phyloP scores from a whole-genome alignment of 2,888 invertebrate genomes.

The Acrobasis suavella region DNA sequence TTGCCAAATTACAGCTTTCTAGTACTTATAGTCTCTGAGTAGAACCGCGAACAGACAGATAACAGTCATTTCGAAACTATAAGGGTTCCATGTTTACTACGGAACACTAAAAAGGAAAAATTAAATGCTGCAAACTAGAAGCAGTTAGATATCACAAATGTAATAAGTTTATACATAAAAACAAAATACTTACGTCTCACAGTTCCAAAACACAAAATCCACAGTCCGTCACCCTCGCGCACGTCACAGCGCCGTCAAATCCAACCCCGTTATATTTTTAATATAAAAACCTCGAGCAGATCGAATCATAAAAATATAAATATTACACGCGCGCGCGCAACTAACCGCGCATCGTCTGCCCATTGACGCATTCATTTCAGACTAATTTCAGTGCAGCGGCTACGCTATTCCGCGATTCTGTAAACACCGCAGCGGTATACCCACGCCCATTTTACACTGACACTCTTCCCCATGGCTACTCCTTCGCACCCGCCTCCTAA shows the following conservation, averaged over 20 bases:
- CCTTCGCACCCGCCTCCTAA: slow-evolving; percentile 40
- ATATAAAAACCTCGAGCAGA: slow-evolving; percentile 68
- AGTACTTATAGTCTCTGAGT: no score
- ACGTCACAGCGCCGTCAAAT: slow-evolving; percentile 57
- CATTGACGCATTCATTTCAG: slow-evolving; percentile 80
- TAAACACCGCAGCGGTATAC: slow-evolving; percentile 72
- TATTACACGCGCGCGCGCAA: slow-evolving; percentile 68
- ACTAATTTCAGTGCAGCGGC: slow-evolving; percentile 79
- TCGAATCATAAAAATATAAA: slow-evolving; percentile 77
- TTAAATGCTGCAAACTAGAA: neutral
- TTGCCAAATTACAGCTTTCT: no score
- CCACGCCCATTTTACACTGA: slow-evolving; percentile 55
- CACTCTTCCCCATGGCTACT: slow-evolving; percentile 42
- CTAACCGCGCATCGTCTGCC: slow-evolving; percentile 60
- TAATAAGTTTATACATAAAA: no score
- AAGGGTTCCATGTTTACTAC: no score
- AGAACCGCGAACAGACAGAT: no score
- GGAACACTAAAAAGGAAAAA: neutral
- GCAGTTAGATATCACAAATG: neutral
- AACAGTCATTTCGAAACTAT: no score
- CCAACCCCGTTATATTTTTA: slow-evolving; percentile 66
- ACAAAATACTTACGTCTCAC: slow-evolving; percentile 28
- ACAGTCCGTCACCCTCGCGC: slow-evolving; percentile 48
- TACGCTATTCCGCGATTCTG: slow-evolving; percentile 77
- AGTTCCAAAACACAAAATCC: slow-evolving; percentile 28